A percentile compares a stretch with the other conserved stretches of the same genome.
Evolutionary conservation across 2,797 vertebrate species (phyloP).

Genomic region (Momotus momota): DNA sequence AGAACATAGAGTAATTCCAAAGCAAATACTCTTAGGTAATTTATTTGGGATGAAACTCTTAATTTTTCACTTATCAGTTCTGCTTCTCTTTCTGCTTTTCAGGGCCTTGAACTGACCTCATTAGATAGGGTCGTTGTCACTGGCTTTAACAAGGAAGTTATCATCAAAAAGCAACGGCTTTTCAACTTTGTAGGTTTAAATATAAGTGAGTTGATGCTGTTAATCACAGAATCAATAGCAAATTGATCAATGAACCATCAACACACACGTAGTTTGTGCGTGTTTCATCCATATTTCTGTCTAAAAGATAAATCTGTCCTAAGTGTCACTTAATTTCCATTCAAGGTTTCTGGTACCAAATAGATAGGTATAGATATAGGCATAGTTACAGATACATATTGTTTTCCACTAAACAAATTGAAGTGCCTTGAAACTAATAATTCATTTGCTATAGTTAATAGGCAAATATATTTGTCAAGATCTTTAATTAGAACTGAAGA

Average conservation of each 20-base stretch:
- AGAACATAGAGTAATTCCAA: background rate
- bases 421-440: constrained; percentile 25
- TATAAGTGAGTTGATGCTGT: background rate
- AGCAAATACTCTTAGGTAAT: background rate
- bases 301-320: constrained; percentile 1
- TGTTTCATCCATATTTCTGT: constrained; percentile 16
- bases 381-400: background rate
- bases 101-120: background rate
- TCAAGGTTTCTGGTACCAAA: background rate
- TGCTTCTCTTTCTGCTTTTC: background rate
- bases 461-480: constrained; percentile 34
- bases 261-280: background rate
- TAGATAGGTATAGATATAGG: background rate
- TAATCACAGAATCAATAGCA: constrained; percentile 20
- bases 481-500: constrained; percentile 28
- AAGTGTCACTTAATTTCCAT: background rate
- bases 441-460: constrained; percentile 14
- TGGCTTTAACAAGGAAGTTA: background rate
- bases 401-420: constrained; percentile 25
- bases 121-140: background rate
- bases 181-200: background rate
- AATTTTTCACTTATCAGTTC: background rate
- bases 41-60: background rate
- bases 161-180: background rate
- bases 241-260: constrained; percentile 8